A percentile compares a stretch with the other conserved stretches of the same genome.
These are phyloP conservation scores for Fukomys damarensis DNA, from an alignment of 2,113 vertebrate species.

Conservation along the genomic window DNA sequence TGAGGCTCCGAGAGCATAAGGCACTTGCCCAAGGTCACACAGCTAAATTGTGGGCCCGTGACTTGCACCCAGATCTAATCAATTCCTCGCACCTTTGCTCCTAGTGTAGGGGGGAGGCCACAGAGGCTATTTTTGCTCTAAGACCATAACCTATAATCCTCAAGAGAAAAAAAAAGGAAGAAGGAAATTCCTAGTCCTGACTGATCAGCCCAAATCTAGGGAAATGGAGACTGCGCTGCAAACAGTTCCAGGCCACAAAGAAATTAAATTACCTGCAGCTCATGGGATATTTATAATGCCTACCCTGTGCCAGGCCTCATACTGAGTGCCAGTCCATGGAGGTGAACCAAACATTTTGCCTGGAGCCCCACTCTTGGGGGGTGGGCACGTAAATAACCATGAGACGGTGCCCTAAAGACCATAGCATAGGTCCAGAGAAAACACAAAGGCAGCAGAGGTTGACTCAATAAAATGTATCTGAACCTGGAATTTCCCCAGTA, in stretches of 20 bases:
- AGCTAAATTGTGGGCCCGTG: not conserved
- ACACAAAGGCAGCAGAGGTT: not conserved
- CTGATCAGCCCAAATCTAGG: slow-evolving; percentile 47
- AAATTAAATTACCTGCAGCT: slow-evolving; percentile 74
- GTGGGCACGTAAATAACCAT: slow-evolving; percentile 28
- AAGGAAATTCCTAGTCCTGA: not conserved
- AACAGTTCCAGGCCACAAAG: slow-evolving; percentile 18
- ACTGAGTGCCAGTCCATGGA: slow-evolving; percentile 43
- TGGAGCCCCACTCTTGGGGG: not conserved
- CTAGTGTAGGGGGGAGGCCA: not conserved
- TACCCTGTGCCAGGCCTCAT: slow-evolving; percentile 16
- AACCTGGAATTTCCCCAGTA: not conserved
- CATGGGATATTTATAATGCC: slow-evolving; percentile 76
- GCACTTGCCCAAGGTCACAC: not conserved
- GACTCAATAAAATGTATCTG: slow-evolving; percentile 19
- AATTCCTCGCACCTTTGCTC: not conserved
- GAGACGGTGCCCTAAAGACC: not conserved
- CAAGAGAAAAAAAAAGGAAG: not conserved
- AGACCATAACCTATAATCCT: not conserved
- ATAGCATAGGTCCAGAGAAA: slow-evolving; percentile 12
- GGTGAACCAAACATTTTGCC: slow-evolving; percentile 8
- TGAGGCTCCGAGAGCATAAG: not conserved
- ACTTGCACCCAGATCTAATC: not conserved
- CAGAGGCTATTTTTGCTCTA: not conserved
- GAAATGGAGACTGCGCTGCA: not conserved